phyloP scores from a whole-genome alignment of 2,888 invertebrate genomes.

The Chrysina gloriosa region DNA sequence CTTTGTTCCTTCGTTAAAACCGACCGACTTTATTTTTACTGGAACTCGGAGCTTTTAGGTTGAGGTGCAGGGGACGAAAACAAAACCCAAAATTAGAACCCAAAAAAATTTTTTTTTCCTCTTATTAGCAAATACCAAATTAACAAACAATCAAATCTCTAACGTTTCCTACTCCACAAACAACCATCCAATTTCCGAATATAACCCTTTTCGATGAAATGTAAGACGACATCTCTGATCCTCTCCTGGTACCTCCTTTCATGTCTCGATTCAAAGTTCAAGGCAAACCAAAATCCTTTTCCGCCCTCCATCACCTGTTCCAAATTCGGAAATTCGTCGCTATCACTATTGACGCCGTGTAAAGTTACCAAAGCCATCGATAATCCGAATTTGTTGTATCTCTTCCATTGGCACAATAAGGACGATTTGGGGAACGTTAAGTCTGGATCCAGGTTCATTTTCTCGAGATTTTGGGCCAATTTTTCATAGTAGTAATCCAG shows the following conservation, averaged over 20 bases:
- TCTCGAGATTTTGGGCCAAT: not conserved
- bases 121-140: too few species aligned
- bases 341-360: constrained; percentile 24
- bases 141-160: not conserved
- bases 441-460: constrained; percentile 15
- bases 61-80: too few species aligned
- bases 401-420: constrained; percentile 22
- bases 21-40: too few species aligned
- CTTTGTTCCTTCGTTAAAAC: too few species aligned
- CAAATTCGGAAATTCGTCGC: constrained; percentile 29
- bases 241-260: constrained; percentile 16
- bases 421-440: not conserved
- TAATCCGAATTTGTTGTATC: constrained; percentile 36
- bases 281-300: constrained; percentile 19
- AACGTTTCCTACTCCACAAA: not conserved
- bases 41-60: too few species aligned
- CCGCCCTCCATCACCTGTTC: constrained; percentile 7
- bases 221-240: constrained; percentile 29
- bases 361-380: constrained; percentile 13
- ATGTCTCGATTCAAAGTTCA: constrained; percentile 33
- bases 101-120: too few species aligned
- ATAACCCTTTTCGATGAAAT: constrained; percentile 30
- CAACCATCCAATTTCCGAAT: not conserved
- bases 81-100: too few species aligned
- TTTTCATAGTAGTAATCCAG: constrained; percentile 24